Conservation (phyloP, 23 tunicate species). For the Halocynthia roretzi region DNA sequence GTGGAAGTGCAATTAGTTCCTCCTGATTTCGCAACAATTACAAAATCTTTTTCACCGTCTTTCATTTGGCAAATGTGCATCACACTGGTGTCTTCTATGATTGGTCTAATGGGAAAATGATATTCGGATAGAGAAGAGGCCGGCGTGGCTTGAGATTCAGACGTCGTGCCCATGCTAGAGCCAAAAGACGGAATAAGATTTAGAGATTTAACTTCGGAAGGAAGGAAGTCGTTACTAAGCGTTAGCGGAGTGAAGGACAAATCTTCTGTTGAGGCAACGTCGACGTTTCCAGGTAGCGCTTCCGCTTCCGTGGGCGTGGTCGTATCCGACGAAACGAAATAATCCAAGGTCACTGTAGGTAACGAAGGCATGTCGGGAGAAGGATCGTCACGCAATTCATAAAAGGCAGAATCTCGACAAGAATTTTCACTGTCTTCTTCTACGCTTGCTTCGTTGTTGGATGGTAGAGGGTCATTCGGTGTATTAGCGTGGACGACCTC, state of each 20-base stretch:
- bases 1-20: too few relatives aligned
- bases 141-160: not conserved
- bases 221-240: not conserved
- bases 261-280: conserved; percentile 2
- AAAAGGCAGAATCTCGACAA: conserved; percentile 8
- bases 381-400: not conserved
- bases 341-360: conserved; percentile 2
- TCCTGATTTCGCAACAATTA: too few relatives aligned
- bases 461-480: not conserved
- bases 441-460: not conserved
- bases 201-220: not conserved
- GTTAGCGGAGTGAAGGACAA: conserved; percentile 2
- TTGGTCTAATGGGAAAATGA: not conserved
- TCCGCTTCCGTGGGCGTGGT: not conserved
- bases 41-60: not conserved
- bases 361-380: conserved; percentile 1
- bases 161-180: not conserved
- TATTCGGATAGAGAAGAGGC: conserved; percentile 1
- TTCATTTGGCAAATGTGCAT: not conserved
- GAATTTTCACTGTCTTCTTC: not conserved
- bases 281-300: not conserved
- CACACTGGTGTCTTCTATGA: not conserved
- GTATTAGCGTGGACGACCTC: not conserved
- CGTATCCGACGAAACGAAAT: conserved; percentile 1
- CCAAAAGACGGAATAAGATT: not conserved